Base-by-base conservation (phyloP, 1,140 invertebrate genomes). In the Sarcophaga peregrina region DNA sequence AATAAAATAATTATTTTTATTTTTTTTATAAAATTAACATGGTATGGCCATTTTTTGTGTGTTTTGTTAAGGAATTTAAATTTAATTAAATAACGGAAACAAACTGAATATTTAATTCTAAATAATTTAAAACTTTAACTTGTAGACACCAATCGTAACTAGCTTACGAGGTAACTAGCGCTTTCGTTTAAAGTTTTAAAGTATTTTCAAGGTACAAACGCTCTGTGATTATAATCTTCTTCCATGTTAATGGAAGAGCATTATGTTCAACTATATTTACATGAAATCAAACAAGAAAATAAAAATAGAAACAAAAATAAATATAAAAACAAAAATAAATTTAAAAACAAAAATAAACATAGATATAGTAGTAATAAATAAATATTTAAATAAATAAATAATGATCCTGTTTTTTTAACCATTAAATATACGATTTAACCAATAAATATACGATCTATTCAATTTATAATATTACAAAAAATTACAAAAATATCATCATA, bases 131-230 rank as follows among this genome's bases (percentile, higher is more conserved):
- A 81, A 73, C 50, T 83, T 80, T 48, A 73, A 11, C 47, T 52
- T 11, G 8, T 46, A 1, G 58, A 6, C 20, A 8, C 17, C 62
- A n/a, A n/a, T n/a, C n/a, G n/a, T n/a, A n/a, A 20, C 8, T 20
- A 25, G 20, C 6, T 17, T 9, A 25, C 17, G 9, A 25, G n/a
- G n/a, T n/a, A n/a, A n/a, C n/a, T 9, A 72, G 17, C 37, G 9
- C 73, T 7, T 15, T 76, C n/a, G 5, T 48, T 3, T 9, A 25
- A 78, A 52, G 75, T 78, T 78, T 78, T 20, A 82, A 82, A 82
- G 68, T 82, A 85, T 88, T 87, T 86, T 89, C 84, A 88, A 88
- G 88, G 88, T 88, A 88, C 87, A 86, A 86, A 86, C 87, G 88
- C 88, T 90, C 88, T 84, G 62, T 11, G 47, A 52, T 83, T 84